Base-by-base conservation (phyloP, 53 echinoderm and acorn worm genomes). In the Astropecten irregularis region DNA sequence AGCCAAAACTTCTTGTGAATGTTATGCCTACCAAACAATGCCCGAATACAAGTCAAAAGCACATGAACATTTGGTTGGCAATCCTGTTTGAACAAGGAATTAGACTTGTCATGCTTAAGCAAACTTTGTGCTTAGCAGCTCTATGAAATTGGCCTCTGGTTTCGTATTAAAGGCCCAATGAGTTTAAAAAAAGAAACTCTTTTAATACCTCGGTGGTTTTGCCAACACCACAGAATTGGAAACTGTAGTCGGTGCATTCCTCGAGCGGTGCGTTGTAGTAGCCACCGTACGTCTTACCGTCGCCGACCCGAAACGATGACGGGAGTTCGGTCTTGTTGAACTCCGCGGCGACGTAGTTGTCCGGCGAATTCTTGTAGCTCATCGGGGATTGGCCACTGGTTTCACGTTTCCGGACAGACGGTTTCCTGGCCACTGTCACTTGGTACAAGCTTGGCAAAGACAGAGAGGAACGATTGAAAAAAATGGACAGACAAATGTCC, bases 261-360 rank as follows among this genome's bases (percentile, higher is more conserved):
- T 66, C 21, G 21, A 95, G 83, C 0, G 95, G 92, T 36, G 88
- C 86, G 39, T 95, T 95, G 86, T 85, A 76, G 77, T 89, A 95
- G 3, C 83, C 70, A 13, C 88, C 85, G 64, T 90, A 90, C 19
- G 83, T 87, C 44, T 61, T 81, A 69, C 85, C 90, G 52, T 95
- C 92, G 0, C 95, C 95, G 0, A 95, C 90, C 2, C 53, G 69
- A 64, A 95, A 95, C 10, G 35, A 44, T 1, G 61, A 58, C 0
- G 88, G 88, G 2, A 95, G 79, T 23, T 76, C 69, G 8, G 68
- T 68, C 66, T 85, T 71, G n/a, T 84, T 69, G 44, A 93, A 88
- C 69, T 95, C 95, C 0, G 90, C 95, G 0, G 95, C 90, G 26
- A 93, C 68, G 76, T 93, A 95, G 38, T 93, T 64, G 21, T 83